Evolutionary conservation across 1,140 invertebrate species (phyloP).

Genomic region (Phocides pigmalion): DNA sequence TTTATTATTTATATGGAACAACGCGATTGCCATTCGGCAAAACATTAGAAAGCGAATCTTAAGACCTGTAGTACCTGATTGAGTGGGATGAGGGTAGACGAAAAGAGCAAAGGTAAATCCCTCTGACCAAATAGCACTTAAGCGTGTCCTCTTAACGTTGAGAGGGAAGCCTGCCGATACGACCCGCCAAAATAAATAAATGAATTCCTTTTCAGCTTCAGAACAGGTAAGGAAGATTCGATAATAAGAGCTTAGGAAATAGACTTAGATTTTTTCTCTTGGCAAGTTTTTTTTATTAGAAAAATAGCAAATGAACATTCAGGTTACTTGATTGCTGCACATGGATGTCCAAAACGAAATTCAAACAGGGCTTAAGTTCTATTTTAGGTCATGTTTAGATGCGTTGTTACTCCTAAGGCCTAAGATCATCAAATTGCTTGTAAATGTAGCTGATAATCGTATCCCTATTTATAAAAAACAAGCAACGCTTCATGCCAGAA

Average conservation of each 20-base stretch:
- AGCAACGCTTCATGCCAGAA: no score
- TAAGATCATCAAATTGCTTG: no score
- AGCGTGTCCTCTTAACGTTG: conserved; percentile 73
- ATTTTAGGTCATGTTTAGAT: no score
- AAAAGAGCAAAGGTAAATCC: conserved; percentile 78
- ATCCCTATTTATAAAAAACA: no score
- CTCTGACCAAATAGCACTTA: conserved; percentile 76
- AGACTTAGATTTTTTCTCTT: background rate
- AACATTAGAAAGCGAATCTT: conserved; percentile 37
- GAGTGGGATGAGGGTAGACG: conserved; percentile 61
- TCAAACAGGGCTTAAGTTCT: no score
- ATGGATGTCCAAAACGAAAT: no score
- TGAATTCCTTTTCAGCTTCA: conserved; percentile 56
- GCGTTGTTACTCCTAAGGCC: no score
- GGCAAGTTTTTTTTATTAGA: conserved; percentile 1
- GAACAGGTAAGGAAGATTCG: conserved; percentile 5
- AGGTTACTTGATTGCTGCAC: no score
- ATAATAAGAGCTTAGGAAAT: conserved; percentile 32
- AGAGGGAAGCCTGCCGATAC: conserved; percentile 57
- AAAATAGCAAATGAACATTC: no score
- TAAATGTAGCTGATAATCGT: no score
- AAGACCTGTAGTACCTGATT: conserved; percentile 55
- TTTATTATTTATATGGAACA: no score
- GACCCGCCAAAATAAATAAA: conserved; percentile 69
- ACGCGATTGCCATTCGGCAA: background rate